Evolutionary conservation across 37 sponge, comb jelly and placozoan genomes (phyloP), one percentile per base, ranked within the genome.

Genomic region (Spongia lamella): DNA sequence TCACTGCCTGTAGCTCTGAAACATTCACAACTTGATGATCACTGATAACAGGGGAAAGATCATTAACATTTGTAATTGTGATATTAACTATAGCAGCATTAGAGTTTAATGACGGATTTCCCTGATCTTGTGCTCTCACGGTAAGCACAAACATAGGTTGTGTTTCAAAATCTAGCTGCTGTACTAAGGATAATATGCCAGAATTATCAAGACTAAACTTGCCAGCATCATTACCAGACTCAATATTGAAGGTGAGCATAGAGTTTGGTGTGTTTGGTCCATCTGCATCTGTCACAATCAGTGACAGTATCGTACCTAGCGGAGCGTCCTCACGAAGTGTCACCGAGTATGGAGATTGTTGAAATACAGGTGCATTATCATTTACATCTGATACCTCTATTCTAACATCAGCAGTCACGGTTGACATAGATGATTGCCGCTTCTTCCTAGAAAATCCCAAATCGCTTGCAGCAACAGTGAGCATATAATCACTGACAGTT

Each of bases 11-110:
- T 13, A 9, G 5, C 9, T 43, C 47, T 13, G 5, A 13, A 9
- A 43, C 7, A 43, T 5, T 13, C 5, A 43, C 47, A 19, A 32
- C 70, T 47, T 32, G 67, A 14, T 33, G 24, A 4, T 14, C 24
- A 34, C 9, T 0, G 52, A 88, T 77, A 4, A 63, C 5, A 7
- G 89, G 89, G 29, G 79, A 30, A 17, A 81, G 69, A 62, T 90
- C 91, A 59, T 90, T 90, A 1, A 85, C 63, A 56, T 90, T 80
- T 2, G 57, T n/a, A 2, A 85, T 39, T 2, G 34, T 2, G 17
- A 85, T 65, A 9, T 4, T 11, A 3, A 69, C 66, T 13, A 9
- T 43, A 13, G 47, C 47, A 13, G 7, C 9, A 43, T 9, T 9
- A n/a, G n/a, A n/a, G 0, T 11, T 1, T 9, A 38, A 38, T 11